Percentiles rank a stretch among this genome's conserved stretches.
These are phyloP conservation scores for Cerceris rybyensis DNA, from an alignment of 2,888 invertebrate genomes.

Conservation along the genomic window DNA sequence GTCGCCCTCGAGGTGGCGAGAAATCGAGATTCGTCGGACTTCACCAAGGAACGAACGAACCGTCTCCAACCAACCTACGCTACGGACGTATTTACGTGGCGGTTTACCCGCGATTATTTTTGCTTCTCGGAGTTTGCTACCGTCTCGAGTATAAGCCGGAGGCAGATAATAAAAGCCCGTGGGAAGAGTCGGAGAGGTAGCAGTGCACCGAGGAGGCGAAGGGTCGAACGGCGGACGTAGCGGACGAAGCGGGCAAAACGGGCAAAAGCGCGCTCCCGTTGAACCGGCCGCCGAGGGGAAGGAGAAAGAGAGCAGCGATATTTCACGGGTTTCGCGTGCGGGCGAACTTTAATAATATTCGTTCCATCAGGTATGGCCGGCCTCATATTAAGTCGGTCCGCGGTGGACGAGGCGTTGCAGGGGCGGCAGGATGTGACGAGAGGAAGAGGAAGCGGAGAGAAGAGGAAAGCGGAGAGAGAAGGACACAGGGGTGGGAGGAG, in stretches of 20 bases:
- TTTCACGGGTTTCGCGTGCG: constrained; percentile 80
- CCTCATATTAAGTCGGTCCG: constrained; percentile 79
- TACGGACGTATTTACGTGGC: constrained; percentile 43
- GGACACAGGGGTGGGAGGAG: constrained; percentile 14
- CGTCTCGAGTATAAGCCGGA: constrained; percentile 56
- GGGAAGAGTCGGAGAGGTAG: constrained; percentile 39
- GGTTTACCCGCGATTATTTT: constrained; percentile 56
- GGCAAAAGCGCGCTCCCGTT: constrained; percentile 16
- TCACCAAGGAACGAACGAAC: neutral
- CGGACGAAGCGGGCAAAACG: constrained; percentile 32
- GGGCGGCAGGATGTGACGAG: constrained; percentile 58
- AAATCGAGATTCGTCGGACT: constrained; percentile 3
- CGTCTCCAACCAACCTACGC: neutral
- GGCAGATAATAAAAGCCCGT: constrained; percentile 59
- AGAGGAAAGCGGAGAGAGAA: constrained; percentile 16
- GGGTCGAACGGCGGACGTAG: constrained; percentile 44
- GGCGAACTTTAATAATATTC: constrained; percentile 82
- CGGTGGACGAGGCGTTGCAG: constrained; percentile 63
- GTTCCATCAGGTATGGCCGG: constrained; percentile 81
- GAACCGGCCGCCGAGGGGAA: constrained; percentile 13
- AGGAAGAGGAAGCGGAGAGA: constrained; percentile 26
- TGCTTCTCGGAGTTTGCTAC: constrained; percentile 47
- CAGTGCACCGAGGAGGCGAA: constrained; percentile 40
- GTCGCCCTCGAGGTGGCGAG: constrained; percentile 13
- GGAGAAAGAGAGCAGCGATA: constrained; percentile 70